Percentiles rank a stretch among this genome's conserved stretches.
These are phyloP conservation scores for Achroia grisella DNA, from an alignment of 1,140 invertebrate genomes.

Conservation along the genomic window DNA sequence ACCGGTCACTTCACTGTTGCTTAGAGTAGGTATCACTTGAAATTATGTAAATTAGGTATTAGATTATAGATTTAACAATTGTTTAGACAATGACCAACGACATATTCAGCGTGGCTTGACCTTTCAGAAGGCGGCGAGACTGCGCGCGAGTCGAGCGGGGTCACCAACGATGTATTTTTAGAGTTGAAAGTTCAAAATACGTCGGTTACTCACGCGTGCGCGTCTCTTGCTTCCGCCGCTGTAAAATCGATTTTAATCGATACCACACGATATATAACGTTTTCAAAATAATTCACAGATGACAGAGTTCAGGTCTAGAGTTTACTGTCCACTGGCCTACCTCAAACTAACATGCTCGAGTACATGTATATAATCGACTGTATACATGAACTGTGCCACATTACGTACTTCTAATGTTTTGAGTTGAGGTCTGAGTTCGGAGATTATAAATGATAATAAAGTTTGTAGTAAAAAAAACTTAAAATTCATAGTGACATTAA, in stretches of 20 bases:
- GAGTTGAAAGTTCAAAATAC: conserved; percentile 72
- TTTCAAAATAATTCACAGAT: too few relatives aligned
- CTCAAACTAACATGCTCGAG: too few relatives aligned
- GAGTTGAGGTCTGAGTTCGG: too few relatives aligned
- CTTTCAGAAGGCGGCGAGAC: conserved; percentile 64
- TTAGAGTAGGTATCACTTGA: neutral
- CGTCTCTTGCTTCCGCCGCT: conserved; percentile 20
- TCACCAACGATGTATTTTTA: conserved; percentile 67
- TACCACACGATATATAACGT: conserved; percentile 5
- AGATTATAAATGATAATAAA: too few relatives aligned
- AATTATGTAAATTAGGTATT: conserved; percentile 11
- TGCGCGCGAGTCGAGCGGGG: conserved; percentile 62
- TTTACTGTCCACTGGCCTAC: too few relatives aligned
- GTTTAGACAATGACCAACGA: conserved; percentile 41
- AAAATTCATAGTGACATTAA: too few relatives aligned
- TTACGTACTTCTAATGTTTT: too few relatives aligned
- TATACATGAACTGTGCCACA: too few relatives aligned
- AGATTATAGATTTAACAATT: conserved; percentile 30
- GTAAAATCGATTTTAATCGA: conserved; percentile 6
- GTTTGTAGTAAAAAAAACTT: too few relatives aligned
- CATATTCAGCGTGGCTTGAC: conserved; percentile 56
- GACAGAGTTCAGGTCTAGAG: too few relatives aligned
- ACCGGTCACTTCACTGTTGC: conserved; percentile 3
- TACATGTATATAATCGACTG: too few relatives aligned
- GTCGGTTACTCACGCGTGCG: conserved; percentile 32